Evolutionary conservation across 2,797 vertebrate species (phyloP).

Genomic region (Decapterus maruadsi): DNA sequence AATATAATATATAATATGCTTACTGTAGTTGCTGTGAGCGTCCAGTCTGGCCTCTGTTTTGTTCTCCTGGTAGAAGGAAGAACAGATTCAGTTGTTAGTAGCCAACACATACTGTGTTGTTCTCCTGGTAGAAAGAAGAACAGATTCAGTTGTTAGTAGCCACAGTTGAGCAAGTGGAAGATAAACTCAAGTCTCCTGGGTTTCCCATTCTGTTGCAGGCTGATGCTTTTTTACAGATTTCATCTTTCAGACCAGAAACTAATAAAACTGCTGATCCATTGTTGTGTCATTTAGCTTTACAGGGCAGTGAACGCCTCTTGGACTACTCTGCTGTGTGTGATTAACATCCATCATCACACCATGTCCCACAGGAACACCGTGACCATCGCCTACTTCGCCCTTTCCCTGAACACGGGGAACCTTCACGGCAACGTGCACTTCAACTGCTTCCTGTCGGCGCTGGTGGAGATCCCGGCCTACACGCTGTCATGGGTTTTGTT

Average conservation of each 20-base stretch:
- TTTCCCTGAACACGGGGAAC: constrained; percentile 94
- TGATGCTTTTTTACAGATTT: background rate
- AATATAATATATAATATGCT: too few species aligned
- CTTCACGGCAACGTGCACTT: constrained; percentile 89
- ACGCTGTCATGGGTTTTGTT: constrained; percentile 90
- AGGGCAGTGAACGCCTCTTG: background rate
- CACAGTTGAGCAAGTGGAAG: background rate
- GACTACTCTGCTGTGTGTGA: background rate
- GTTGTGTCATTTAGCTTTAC: background rate
- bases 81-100: background rate
- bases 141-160: background rate
- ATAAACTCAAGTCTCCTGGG: too few species aligned
- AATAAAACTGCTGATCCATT: background rate
- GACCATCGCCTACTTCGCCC: constrained; percentile 90
- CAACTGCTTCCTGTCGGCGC: constrained; percentile 91
- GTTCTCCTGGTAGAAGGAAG: background rate
- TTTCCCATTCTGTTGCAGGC: too few species aligned
- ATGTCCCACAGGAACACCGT: constrained; percentile 86
- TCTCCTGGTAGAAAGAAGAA: background rate
- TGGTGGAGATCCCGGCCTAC: constrained; percentile 92
- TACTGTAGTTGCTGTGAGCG: background rate
- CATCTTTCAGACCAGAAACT: too few species aligned
- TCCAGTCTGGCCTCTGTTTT: background rate
- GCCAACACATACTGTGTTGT: background rate
- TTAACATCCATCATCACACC: background rate